Evolutionary conservation across 2,113 vertebrate species (phyloP), one percentile per base, ranked within the genome.

Genomic region (Pelecanoides urinatrix): DNA sequence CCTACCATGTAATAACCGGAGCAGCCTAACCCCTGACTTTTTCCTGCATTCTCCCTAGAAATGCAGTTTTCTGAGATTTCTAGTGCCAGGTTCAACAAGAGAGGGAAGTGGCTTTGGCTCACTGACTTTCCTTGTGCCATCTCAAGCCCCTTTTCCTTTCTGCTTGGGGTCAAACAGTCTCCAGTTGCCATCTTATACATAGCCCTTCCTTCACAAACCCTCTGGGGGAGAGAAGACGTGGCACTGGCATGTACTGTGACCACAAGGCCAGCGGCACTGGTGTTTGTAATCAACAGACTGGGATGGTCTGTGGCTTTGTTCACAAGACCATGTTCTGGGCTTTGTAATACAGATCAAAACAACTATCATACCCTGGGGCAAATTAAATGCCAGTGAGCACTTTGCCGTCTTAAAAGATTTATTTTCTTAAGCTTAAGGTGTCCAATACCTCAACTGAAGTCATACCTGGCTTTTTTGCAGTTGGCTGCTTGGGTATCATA

Each of bases 201-300:
- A 47, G 30, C 5, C 34, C 25, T 66, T 77, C 38, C 50, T 44
- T 83, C 85, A 30, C 29, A 65, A 62, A 72, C 38, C 34, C 44
- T 59, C 50, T 40, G 18, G 15, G 8, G 26, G 6, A 40, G 26
- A 55, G 26, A 40, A 26, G 40, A 34, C 0, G 3, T 44, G 20
- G 47, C 67, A 79, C 11, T 30, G 36, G 20, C 3, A 0, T 7
- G 16, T 38, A 15, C 38, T 11, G 11, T 0, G 2, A 6, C 21
- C 62, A 63, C 47, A 49, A 81, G 36, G 47, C 52, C 38, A 22
- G 23, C 6, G 3, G 30, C n/a, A 26, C 12, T 2, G 8, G 20
- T 42, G 47, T 55, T 62, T 34, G 55, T 23, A 55, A n/a, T 25
- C 29, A 80, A 47, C 38, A 53, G 29, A 30, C 7, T 7, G 0